A percentile compares a stretch with the other conserved stretches of the same genome.
Evolutionary conservation across 2,113 vertebrate species (phyloP).

Genomic region (Grammomys dolichurus): DNA sequence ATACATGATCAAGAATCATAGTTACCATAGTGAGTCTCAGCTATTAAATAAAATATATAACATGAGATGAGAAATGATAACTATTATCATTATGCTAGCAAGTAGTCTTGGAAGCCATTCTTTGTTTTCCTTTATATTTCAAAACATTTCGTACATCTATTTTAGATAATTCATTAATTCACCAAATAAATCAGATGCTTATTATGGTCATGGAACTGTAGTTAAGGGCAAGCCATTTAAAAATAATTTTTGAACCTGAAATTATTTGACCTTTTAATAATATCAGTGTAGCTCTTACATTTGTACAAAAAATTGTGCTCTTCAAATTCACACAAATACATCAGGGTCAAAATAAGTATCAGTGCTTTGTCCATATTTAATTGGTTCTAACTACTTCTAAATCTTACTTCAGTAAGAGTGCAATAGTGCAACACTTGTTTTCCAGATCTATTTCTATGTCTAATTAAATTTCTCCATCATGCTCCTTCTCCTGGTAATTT

Average conservation of each 20-base stretch:
- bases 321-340: constrained; percentile 56
- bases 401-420: constrained; percentile 1
- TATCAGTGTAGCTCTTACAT: not conserved
- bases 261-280: constrained; percentile 34
- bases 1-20: not conserved
- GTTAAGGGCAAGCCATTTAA: not conserved
- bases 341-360: constrained; percentile 30
- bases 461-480: not conserved
- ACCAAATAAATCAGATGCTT: not conserved
- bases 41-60: constrained; percentile 3
- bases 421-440: not conserved
- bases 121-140: not conserved
- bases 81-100: not conserved
- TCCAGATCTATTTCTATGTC: not conserved
- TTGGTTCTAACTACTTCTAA: not conserved
- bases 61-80: not conserved
- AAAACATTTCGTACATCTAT: not conserved
- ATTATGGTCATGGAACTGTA: not conserved
- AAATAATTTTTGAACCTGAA: constrained; percentile 48
- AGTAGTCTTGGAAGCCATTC: not conserved
- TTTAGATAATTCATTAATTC: not conserved
- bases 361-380: not conserved
- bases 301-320: constrained; percentile 6
- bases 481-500: not conserved
- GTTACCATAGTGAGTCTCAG: not conserved